Conservation (phyloP, 2,888 invertebrate genomes). For the Dichetophora obliterata region DNA sequence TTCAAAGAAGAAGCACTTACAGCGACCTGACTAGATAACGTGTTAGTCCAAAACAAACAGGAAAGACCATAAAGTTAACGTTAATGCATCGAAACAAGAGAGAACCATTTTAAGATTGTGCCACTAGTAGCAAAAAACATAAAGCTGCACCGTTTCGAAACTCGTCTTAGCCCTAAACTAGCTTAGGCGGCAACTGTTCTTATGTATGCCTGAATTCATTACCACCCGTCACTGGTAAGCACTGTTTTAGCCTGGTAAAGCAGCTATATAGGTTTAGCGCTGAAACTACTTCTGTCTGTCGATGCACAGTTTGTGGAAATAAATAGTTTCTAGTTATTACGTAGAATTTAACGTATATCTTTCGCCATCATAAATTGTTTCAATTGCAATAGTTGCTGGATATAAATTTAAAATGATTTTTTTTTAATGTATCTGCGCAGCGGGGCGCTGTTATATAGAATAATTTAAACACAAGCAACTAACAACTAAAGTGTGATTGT, state of each 20-base stretch:
- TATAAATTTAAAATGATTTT: constrained; percentile 54
- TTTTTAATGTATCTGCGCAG: background rate
- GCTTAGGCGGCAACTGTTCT: no score
- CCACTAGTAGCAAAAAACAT: no score
- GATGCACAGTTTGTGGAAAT: background rate
- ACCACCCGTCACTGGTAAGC: no score
- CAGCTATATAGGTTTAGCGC: no score
- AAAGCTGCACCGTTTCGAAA: no score
- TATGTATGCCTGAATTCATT: no score
- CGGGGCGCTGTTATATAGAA: background rate
- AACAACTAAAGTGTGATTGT: constrained; percentile 17
- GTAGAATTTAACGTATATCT: background rate
- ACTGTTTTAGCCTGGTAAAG: no score
- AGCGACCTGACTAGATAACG: background rate
- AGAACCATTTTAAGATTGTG: no score
- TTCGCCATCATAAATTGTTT: constrained; percentile 53
- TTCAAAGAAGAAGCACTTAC: background rate
- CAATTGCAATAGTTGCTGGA: constrained; percentile 55
- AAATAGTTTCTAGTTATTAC: background rate
- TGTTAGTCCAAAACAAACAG: background rate
- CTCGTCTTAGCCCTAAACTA: no score
- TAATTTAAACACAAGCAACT: constrained; percentile 13
- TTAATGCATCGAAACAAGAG: no score
- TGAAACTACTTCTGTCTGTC: background rate
- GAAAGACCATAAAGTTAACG: no score